A percentile compares a stretch with the other conserved stretches of the same genome.
Evolutionary conservation across 2,113 vertebrate species (phyloP).

Genomic region (Prionailurus viverrinus): DNA sequence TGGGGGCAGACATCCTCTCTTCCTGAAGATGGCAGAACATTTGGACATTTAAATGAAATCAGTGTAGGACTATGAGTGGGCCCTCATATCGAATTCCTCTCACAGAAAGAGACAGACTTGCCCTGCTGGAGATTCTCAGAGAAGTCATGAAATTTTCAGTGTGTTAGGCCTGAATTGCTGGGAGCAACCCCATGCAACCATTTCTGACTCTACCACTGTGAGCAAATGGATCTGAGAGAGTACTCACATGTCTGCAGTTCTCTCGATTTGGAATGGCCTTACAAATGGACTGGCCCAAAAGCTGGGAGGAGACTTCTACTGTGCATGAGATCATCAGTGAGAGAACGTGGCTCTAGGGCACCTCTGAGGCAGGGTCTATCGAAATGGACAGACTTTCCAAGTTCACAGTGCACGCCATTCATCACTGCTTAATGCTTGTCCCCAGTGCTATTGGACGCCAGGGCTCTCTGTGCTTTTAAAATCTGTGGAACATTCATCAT

Average conservation of each 20-base stretch:
- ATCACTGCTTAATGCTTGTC: rapidly evolving
- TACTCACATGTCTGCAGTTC: rapidly evolving
- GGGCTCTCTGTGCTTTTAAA: background rate
- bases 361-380: background rate
- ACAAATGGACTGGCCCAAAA: background rate
- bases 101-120: background rate
- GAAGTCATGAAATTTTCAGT: background rate
- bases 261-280: background rate
- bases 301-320: background rate
- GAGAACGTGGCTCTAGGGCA: background rate
- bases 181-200: background rate
- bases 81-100: background rate
- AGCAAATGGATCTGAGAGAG: background rate
- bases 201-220: background rate
- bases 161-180: background rate
- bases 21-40: background rate
- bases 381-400: background rate
- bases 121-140: background rate
- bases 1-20: rapidly evolving
- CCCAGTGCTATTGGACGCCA: rapidly evolving
- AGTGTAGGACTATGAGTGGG: background rate
- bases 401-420: rapidly evolving
- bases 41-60: background rate
- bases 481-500: background rate
- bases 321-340: background rate